Evolutionary conservation across 2,888 invertebrate species (phyloP), one percentile per base, ranked within the genome.

Genomic region (Endotricha flammealis): DNA sequence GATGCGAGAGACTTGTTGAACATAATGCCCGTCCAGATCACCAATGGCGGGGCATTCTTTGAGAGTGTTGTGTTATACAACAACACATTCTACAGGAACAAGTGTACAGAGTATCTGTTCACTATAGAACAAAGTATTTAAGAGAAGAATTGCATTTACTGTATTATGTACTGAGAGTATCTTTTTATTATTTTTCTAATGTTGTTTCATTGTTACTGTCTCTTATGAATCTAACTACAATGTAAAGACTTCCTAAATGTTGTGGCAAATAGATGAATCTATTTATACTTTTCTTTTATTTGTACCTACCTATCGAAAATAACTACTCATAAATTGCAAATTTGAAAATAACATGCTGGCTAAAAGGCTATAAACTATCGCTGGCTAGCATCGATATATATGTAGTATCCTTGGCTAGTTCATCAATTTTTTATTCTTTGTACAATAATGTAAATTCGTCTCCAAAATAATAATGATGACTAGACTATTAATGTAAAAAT

Each of bases 31-130:
- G 80, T 85, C 4, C 74, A 75, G 41, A 62, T 73, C 1, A 85
- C 80, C 1, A 80, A 83, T 48, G 53, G 57, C 33, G 85, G 82
- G n/a, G 75, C 78, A 16, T 83, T 83, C 49, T 85, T 73, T 50
- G 69, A 66, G 41, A 72, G 64, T 53, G 65, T 85, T 53, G 73
- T 85, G 3, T 69, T 76, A 42, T 83, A 80, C 39, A 86, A 86
- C 44, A 86, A 85, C 41, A 82, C 82, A 32, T 75, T 80, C 48
- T 87, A 78, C 48, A 74, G 79, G 58, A 78, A 83, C 55, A 74
- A 87, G 77, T 72, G 88, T 87, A 46, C 91, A 89, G 74, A 94
- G 90, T 85, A 90, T 90, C 53, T 83, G 32, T 51, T 58, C 22
- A 66, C 60, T 33, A 77, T 83, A 46, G 72, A 77, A 46, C 71